Conservation (phyloP, 2,888 invertebrate species). For the Epirrhoe tristata region DNA sequence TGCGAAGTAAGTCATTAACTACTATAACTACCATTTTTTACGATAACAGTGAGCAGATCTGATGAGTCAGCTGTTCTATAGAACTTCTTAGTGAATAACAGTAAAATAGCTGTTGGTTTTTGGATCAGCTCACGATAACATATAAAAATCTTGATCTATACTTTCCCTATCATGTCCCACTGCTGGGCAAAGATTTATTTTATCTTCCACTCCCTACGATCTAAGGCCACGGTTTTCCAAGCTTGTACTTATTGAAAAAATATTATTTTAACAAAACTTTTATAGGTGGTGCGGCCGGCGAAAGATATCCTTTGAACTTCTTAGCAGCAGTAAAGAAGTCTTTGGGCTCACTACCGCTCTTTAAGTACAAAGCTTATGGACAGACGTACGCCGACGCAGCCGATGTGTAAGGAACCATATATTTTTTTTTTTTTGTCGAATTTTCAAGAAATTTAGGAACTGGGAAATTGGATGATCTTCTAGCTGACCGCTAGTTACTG, state of each 20-base stretch:
- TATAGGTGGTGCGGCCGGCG: constrained; percentile 67
- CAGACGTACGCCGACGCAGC: constrained; percentile 65
- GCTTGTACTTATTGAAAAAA: too few relatives aligned
- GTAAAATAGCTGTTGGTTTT: too few relatives aligned
- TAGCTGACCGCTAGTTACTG: background rate
- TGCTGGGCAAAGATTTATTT: too few relatives aligned
- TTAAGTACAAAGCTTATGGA: constrained; percentile 60
- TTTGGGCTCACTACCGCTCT: constrained; percentile 59
- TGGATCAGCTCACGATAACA: too few relatives aligned
- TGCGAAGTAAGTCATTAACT: constrained; percentile 62
- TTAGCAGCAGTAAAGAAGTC: constrained; percentile 60
- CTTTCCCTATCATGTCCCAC: too few relatives aligned
- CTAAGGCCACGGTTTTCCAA: too few relatives aligned
- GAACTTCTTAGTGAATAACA: too few relatives aligned
- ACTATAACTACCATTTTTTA: background rate
- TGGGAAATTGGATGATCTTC: background rate
- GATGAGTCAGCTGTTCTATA: too few relatives aligned
- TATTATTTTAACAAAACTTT: constrained; percentile 7
- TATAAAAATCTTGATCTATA: too few relatives aligned
- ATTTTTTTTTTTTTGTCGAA: constrained; percentile 5
- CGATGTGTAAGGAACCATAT: constrained; percentile 60
- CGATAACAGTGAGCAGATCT: too few relatives aligned
- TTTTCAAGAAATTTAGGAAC: too few relatives aligned
- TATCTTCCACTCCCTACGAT: too few relatives aligned
- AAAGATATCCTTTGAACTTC: constrained; percentile 60